A percentile compares a stretch with the other conserved stretches of the same genome.
These are phyloP conservation scores for Drosophila sp. DNA, from an alignment of 1,140 invertebrate genomes.

Conservation along the genomic window DNA sequence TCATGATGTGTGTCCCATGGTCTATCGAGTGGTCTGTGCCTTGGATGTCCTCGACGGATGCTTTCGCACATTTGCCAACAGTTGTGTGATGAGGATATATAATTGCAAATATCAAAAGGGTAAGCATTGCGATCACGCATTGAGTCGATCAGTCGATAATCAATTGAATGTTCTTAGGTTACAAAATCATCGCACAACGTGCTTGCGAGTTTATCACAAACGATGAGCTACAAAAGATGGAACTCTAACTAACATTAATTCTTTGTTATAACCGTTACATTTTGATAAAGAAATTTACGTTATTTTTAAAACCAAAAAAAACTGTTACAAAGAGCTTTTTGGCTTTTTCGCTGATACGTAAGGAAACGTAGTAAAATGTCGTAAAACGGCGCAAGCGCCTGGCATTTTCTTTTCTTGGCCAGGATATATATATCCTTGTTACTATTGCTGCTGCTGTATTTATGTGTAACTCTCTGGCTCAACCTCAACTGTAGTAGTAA, in stretches of 20 bases:
- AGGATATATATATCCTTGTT: slow-evolving; percentile 46
- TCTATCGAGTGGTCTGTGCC: slow-evolving; percentile 63
- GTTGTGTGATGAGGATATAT: slow-evolving; percentile 65
- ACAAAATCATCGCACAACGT: slow-evolving; percentile 54
- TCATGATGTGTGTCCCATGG: slow-evolving; percentile 64
- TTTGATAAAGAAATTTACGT: background rate
- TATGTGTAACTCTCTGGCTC: slow-evolving; percentile 55
- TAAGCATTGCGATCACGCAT: slow-evolving; percentile 11
- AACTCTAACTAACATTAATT: slow-evolving; percentile 29
- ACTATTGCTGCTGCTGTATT: slow-evolving; percentile 39
- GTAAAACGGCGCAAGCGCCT: slow-evolving; percentile 12
- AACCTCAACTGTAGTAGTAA: slow-evolving; percentile 45
- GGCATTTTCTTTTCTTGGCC: slow-evolving; percentile 18
- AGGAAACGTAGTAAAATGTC: background rate
- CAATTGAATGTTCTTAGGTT: slow-evolving; percentile 29
- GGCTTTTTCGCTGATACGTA: background rate
- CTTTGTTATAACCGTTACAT: background rate
- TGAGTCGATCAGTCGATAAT: background rate
- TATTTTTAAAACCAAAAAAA: background rate
- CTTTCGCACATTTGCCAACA: slow-evolving; percentile 58
- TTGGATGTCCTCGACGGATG: slow-evolving; percentile 54
- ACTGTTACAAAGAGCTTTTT: background rate
- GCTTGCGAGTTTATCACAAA: slow-evolving; percentile 62
- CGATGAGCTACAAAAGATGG: slow-evolving; percentile 50
- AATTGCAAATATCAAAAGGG: slow-evolving; percentile 70